Base-by-base conservation (phyloP, 1,140 invertebrate genomes). In the Apis dorsata region DNA sequence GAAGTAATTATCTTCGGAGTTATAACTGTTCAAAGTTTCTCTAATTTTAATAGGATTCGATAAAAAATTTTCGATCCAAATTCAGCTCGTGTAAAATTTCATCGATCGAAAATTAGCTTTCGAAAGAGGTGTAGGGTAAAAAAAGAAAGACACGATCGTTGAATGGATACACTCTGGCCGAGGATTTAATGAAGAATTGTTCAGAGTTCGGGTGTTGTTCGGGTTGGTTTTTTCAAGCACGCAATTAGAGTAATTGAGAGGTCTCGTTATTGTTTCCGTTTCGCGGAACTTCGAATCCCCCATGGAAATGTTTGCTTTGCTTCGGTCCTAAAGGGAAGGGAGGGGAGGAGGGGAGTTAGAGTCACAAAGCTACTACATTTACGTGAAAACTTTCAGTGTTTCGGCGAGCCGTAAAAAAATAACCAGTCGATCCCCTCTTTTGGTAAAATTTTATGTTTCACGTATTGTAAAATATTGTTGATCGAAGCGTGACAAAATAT, bases 241-340 rank as follows among this genome's bases (percentile, higher is more conserved):
- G 73, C 79, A 81, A 81, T 81, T 81, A 81, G 53, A 76, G 72
- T 81, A 81, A 81, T 81, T 68, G 79, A 81, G 79, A 57, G 79
- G 44, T 51, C 44, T 76, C 79, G 24, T 68, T 73, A 60, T 81
- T 81, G 72, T 81, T 81, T 76, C 53, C 79, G 57, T 76, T 68
- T 19, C 28, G 24, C n/a, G 63, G n/a, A 34, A 53, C 72, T 57
- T 57, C 17, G 34, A n/a, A 28, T 73, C 28, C 49, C 57, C 51
- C 60, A 28, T 19, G 55, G 19, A 44, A 60, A 53, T 74, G 79
- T 81, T 76, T 49, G 63, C 44, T 70, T 59, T 53, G 12, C 12
- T 11, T 10, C 21, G 21, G 21, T 21, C 65, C n/a, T n/a, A 68
- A 62, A n/a, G 53, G 12, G 28, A 19, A 2, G n/a, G 12, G n/a